Evolutionary conservation across 2,797 vertebrate species (phyloP), one percentile per base, ranked within the genome.

Genomic region (Erithacus rubecula): DNA sequence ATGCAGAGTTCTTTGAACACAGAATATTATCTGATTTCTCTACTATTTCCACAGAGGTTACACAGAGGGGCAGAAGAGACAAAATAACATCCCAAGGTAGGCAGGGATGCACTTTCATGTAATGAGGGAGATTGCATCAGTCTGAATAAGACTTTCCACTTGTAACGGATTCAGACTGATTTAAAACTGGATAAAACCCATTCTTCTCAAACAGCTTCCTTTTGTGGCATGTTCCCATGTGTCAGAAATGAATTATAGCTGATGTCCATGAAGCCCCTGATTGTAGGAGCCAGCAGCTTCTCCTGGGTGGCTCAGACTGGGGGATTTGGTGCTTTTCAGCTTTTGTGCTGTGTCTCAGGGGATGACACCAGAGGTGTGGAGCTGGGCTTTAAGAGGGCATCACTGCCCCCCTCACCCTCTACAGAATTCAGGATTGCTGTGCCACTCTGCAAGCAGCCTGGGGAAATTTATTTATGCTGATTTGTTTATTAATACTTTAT

Each of bases 341-440:
- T 49, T 49, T 49, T 49, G 46, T 56, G 9, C 11, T 0, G 0
- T 12, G 30, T 43, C 20, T 6, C 27, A 65, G 11, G 9, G 34
- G 14, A 10, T 36, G 65, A 77, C 58, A 18, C 27, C 4, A 2
- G 34, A 47, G 34, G 8, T 24, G 36, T 22, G 27, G 55, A 59
- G 27, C 1, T 4, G 26, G 8, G 15, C 26, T 83, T 9, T 19
- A 18, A 21, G 39, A 6, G 1, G 20, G 34, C 24, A 12, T 46
- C 34, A 5, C 14, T 32, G 15, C 8, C 21, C 16, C 34, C 44
- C 44, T 67, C 43, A 27, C 49, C 15, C 1, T 1, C n/a, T 74
- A 26, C 3, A 6, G 19, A 2, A 1, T 11, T 74, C 32, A 10
- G 47, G 11, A 23, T 51, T 2, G 5, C 30, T 55, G 10, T 3